Evolutionary conservation across 2,888 invertebrate species (phyloP).

Genomic region (Gymnocheta viridis): DNA sequence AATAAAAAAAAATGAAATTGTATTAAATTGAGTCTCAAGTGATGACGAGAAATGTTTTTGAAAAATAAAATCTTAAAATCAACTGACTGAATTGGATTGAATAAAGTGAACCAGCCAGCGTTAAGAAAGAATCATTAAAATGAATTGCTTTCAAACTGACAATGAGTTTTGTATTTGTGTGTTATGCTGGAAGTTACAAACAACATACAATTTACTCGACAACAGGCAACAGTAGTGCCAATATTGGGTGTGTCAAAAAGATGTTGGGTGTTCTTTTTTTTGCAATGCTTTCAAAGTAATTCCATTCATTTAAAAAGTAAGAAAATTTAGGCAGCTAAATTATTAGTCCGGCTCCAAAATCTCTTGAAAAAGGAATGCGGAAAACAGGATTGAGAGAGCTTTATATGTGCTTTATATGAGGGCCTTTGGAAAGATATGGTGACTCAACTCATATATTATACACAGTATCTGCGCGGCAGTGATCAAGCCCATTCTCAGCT

Average conservation of each 20-base stretch:
- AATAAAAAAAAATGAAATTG: constrained; percentile 77
- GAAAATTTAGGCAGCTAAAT: too few species aligned
- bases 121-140: constrained; percentile 75
- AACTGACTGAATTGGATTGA: constrained; percentile 59
- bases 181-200: constrained; percentile 18
- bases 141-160: constrained; percentile 75
- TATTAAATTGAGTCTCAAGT: constrained; percentile 80
- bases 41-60: constrained; percentile 72
- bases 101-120: constrained; percentile 62
- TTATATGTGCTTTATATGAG: too few species aligned
- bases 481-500: too few species aligned
- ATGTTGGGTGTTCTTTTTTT: not conserved
- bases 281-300: not conserved
- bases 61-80: constrained; percentile 46
- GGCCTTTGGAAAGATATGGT: too few species aligned
- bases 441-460: too few species aligned
- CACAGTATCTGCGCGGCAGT: too few species aligned
- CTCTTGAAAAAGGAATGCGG: too few species aligned
- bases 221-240: constrained; percentile 3
- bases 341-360: too few species aligned
- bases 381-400: too few species aligned
- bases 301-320: too few species aligned
- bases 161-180: constrained; percentile 34
- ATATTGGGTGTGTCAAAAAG: constrained; percentile 25
- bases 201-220: constrained; percentile 38